phyloP scores from a whole-genome alignment of 2,888 invertebrate genomes.

The Gastrophysa polygoni region DNA sequence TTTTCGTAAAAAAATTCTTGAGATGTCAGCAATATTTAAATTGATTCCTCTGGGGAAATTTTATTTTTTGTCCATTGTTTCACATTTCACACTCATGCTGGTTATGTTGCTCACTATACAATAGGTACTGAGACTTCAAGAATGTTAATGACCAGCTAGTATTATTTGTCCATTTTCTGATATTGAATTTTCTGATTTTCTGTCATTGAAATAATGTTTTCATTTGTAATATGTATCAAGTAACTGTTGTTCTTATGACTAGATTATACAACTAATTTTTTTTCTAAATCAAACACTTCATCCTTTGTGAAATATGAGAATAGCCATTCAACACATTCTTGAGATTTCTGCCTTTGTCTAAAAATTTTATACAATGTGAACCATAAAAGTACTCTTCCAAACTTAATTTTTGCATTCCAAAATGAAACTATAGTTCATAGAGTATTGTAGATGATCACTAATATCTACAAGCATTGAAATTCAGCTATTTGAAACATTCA shows the following conservation, averaged over 20 bases:
- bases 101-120: not conserved
- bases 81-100: not conserved
- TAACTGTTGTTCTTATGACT: not conserved
- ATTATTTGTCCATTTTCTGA: not conserved
- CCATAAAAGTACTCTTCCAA: too few relatives aligned
- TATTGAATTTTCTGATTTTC: not conserved
- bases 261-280: too few relatives aligned
- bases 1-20: not conserved
- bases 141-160: not conserved
- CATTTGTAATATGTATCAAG: not conserved
- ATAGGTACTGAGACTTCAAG: slow-evolving; percentile 1
- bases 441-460: too few relatives aligned
- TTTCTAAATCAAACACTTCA: too few relatives aligned
- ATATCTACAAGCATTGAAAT: too few relatives aligned
- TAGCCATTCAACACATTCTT: too few relatives aligned
- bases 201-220: not conserved
- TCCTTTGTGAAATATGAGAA: too few relatives aligned
- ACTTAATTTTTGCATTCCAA: too few relatives aligned
- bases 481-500: too few relatives aligned
- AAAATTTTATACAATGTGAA: too few relatives aligned
- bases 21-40: not conserved
- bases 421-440: too few relatives aligned
- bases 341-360: too few relatives aligned
- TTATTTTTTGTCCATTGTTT: not conserved
- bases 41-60: not conserved